Evolutionary conservation across 1,140 invertebrate species (phyloP), one percentile per base, ranked within the genome.

Genomic region (Harpegnathos saltator): DNA sequence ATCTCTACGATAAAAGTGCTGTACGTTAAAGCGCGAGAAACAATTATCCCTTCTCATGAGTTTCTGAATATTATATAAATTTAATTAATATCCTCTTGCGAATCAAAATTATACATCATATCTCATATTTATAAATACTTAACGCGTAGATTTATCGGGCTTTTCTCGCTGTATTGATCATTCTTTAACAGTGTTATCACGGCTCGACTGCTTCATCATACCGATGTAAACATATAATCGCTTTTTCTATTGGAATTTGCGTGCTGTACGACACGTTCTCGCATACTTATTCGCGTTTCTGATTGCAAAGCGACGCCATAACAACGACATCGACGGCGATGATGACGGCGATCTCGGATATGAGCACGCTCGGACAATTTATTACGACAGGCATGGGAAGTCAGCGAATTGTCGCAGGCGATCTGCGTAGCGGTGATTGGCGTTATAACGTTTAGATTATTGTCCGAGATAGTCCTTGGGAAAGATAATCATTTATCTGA

Each of bases 401-500:
- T 63, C 19, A 3, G 33, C 33, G n/a, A 15, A 19, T 19, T 17
- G 38, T 73, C 4, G 22, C 52, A 29, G 48, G 1, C 24, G n/a
- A 54, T n/a, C n/a, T n/a, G 14, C 52, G 29, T 38, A 14, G 38
- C 54, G 1, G 26, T 17, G 2, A 50, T 33, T 33, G 38, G 38
- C n/a, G 17, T 61, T 24, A 1, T 33, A 33, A 24, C 22, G 17
- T 19, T 14, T 33, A 7, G 29, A 22, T 22, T 29, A 24, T 24
- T 24, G 7, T 59, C 38, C 5, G 11, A 61, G 4, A 15, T 22
- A 29, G 9, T 75, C 63, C 29, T 33, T 22, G 62, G 0, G 3
- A 33, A 65, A 33, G n/a, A 65, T 54, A 17, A 75, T 62, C 3
- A 22, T 65, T 52, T 9, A 65, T 24, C 59, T 75, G 24, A 75